Evolutionary conservation across 2,888 invertebrate genomes (phyloP), one percentile per base, ranked within the genome.

Genomic region (Linyphia triangularis): DNA sequence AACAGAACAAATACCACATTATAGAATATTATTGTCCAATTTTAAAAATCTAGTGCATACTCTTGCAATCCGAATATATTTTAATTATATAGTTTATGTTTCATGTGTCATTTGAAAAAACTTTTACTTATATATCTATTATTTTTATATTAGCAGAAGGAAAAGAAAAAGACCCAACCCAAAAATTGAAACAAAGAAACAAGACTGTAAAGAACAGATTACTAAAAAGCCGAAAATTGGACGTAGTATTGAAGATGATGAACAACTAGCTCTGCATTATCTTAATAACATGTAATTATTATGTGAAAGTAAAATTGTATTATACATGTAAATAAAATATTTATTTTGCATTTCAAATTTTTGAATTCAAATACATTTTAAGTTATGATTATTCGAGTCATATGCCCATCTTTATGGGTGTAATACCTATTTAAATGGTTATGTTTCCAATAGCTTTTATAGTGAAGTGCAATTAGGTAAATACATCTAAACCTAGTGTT

Each of bases 191-290:
- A 61, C 26, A 0, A 79, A 70, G 24, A 81, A 81, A 10, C 57
- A 16, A 59, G 67, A 37, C 43, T 26, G n/a, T 13, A 65, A 40
- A 65, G 51, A 43, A 6, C 16, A 28, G 51, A 26, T 33, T n/a
- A n/a, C 13, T n/a, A 28, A 70, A 26, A 16, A 37, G 13, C 6
- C 24, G 16, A 77, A 65, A 65, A 3, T 19, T 5, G 37, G 22
- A 43, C 73, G 81, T 37, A 75, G 24, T 22, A 28, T 88, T 9
- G 75, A 75, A 59, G 81, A 88, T 81, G 86, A 88, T 57, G 86
- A 88, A 75, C 72, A 81, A 22, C 22, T 88, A 10, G 86, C 86
- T 40, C 59, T 88, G 5, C 67, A 67, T 63, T 82, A 63, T 28
- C 72, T 82, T 37, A 30, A 7, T 19, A 70, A 77, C 9, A 40